phyloP scores from a whole-genome alignment of 1,140 invertebrate species.

The Drosophila ananassae region DNA sequence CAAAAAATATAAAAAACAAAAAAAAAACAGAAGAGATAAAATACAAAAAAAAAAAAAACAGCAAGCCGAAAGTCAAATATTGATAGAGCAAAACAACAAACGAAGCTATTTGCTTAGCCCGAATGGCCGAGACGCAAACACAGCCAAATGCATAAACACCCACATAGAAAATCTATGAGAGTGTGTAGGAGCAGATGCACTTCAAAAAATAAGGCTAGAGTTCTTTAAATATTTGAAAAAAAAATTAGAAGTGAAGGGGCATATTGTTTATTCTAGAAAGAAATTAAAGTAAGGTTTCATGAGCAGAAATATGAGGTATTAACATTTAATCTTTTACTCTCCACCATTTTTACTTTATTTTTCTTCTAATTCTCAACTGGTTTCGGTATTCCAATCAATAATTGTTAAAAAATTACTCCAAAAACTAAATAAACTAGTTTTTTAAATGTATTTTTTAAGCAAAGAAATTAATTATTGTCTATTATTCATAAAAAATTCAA shows the following conservation, averaged over 20 bases:
- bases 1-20: constrained; percentile 22
- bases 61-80: constrained; percentile 81
- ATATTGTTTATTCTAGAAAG: too few species aligned
- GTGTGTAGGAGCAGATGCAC: neutral
- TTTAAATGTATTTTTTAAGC: too few species aligned
- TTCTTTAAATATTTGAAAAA: neutral
- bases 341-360: too few species aligned
- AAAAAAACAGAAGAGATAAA: neutral
- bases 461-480: too few species aligned
- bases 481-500: too few species aligned
- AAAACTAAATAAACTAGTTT: too few species aligned
- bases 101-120: constrained; percentile 80
- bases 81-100: constrained; percentile 80
- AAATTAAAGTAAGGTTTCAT: too few species aligned
- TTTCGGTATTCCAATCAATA: too few species aligned
- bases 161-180: constrained; percentile 16
- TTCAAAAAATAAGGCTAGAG: neutral
- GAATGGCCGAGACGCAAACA: constrained; percentile 49
- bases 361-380: too few species aligned
- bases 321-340: too few species aligned
- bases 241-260: neutral
- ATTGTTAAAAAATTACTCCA: too few species aligned
- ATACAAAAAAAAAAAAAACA: constrained; percentile 7
- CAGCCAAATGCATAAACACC: constrained; percentile 12
- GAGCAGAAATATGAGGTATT: too few species aligned